Conservation (phyloP, 2,888 invertebrate species). For the Pilophorus perplexus region DNA sequence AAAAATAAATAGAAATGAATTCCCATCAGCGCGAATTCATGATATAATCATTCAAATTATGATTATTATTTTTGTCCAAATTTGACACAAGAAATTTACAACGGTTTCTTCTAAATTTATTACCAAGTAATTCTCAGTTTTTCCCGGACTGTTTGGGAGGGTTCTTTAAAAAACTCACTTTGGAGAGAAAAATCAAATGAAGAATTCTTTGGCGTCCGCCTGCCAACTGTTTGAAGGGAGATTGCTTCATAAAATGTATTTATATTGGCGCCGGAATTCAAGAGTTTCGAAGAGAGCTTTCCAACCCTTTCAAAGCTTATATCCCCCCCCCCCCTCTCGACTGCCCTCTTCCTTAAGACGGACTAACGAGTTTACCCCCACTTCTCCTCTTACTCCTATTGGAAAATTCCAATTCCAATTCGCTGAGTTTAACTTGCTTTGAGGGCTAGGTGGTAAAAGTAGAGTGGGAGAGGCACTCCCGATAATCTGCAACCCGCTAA, state of each 20-base stretch:
- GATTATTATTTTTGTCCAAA: too few species aligned
- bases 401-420: slow-evolving; percentile 42
- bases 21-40: too few species aligned
- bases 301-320: slow-evolving; percentile 35
- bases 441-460: not conserved
- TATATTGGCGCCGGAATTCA: slow-evolving; percentile 26
- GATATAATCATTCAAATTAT: too few species aligned
- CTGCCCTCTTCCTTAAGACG: not conserved
- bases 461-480: not conserved
- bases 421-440: slow-evolving; percentile 40
- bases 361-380: slow-evolving; percentile 40
- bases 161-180: too few species aligned
- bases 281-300: slow-evolving; percentile 28
- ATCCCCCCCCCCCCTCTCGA: slow-evolving; percentile 1
- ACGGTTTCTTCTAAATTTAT: too few species aligned
- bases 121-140: too few species aligned
- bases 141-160: too few species aligned
- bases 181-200: slow-evolving; percentile 24
- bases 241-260: slow-evolving; percentile 40
- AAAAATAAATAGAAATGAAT: too few species aligned
- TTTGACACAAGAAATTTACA: too few species aligned
- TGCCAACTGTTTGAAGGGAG: slow-evolving; percentile 26
- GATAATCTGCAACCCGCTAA: slow-evolving; percentile 15
- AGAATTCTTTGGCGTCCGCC: slow-evolving; percentile 16
- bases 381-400: too few species aligned